Evolutionary conservation across 2,888 invertebrate species (phyloP).

Genomic region (Unio delphinus): DNA sequence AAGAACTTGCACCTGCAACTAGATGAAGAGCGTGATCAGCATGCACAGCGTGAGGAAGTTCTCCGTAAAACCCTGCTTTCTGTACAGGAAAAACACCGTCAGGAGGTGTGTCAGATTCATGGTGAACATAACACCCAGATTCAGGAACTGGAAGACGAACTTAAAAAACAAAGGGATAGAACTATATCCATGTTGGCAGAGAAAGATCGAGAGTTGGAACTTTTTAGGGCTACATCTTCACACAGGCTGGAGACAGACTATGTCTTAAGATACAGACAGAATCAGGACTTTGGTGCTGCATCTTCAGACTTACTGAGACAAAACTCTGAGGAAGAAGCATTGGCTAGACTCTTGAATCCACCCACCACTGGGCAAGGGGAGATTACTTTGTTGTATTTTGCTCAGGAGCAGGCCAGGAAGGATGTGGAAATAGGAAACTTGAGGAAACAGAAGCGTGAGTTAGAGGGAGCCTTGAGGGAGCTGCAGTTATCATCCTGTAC

Average conservation of each 20-base stretch:
- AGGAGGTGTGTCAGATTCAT: slow-evolving; percentile 66
- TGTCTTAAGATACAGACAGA: slow-evolving; percentile 8
- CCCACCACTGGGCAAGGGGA: slow-evolving; percentile 67
- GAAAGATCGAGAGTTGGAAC: slow-evolving; percentile 77
- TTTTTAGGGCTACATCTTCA: slow-evolving; percentile 62
- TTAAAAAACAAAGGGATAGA: slow-evolving; percentile 83
- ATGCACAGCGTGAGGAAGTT: slow-evolving; percentile 54
- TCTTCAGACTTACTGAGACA: slow-evolving; percentile 36
- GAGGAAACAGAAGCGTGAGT: slow-evolving; percentile 80
- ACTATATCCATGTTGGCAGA: slow-evolving; percentile 85
- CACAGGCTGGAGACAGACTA: slow-evolving; percentile 40
- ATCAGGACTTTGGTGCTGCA: slow-evolving; percentile 34
- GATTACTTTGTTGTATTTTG: slow-evolving; percentile 81
- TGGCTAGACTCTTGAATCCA: slow-evolving; percentile 44
- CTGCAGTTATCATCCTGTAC: slow-evolving; percentile 70
- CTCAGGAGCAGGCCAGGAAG: slow-evolving; percentile 85
- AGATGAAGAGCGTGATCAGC: slow-evolving; percentile 72
- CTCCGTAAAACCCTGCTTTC: slow-evolving; percentile 59
- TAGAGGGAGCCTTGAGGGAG: slow-evolving; percentile 75
- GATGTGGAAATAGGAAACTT: slow-evolving; percentile 84
- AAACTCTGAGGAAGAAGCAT: slow-evolving; percentile 48
- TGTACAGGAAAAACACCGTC: slow-evolving; percentile 60
- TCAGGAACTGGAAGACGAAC: slow-evolving; percentile 62
- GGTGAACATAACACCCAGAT: slow-evolving; percentile 80
- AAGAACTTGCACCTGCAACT: slow-evolving; percentile 48